Evolutionary conservation across 1,140 invertebrate species (phyloP).

Genomic region (Drosophila littoralis): DNA sequence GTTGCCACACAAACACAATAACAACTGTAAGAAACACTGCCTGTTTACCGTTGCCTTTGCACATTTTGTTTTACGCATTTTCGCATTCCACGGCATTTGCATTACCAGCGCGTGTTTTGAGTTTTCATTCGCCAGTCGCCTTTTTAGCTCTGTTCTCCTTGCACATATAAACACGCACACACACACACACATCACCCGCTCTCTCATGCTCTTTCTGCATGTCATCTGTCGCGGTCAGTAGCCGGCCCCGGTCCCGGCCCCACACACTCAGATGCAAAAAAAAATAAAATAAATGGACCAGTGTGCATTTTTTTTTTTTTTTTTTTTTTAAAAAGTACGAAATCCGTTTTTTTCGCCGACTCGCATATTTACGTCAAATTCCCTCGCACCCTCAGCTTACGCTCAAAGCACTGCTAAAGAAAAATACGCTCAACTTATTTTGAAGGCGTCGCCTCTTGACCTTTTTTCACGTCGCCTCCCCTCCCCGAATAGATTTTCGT

Average conservation of each 20-base stretch:
- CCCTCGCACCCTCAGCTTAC: constrained; percentile 12
- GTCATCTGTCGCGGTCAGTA: constrained; percentile 76
- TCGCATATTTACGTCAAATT: constrained; percentile 17
- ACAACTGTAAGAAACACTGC: constrained; percentile 18
- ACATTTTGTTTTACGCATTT: constrained; percentile 42
- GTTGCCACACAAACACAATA: constrained; percentile 25
- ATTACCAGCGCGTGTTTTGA: constrained; percentile 44
- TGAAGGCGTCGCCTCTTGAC: constrained; percentile 28
- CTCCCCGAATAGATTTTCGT: constrained; percentile 8
- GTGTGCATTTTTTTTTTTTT: constrained; percentile 27
- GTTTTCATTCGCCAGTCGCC: constrained; percentile 33
- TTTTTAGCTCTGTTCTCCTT: constrained; percentile 25
- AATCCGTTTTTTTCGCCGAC: constrained; percentile 18
- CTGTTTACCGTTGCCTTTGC: constrained; percentile 34
- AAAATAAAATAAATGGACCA: constrained; percentile 14
- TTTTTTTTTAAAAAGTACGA: constrained; percentile 17
- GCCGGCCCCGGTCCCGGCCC: constrained; percentile 42
- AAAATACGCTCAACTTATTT: constrained; percentile 26
- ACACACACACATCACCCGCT: constrained; percentile 19
- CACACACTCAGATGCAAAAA: constrained; percentile 3
- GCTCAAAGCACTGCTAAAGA: constrained; percentile 13
- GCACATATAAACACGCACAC: constrained; percentile 13
- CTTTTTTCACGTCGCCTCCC: constrained; percentile 7
- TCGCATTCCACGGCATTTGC: constrained; percentile 43
- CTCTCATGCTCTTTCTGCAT: constrained; percentile 66